These are phyloP conservation scores for Sciurus carolinensis DNA, from an alignment of 2,797 vertebrate species.

Conservation along the genomic window DNA sequence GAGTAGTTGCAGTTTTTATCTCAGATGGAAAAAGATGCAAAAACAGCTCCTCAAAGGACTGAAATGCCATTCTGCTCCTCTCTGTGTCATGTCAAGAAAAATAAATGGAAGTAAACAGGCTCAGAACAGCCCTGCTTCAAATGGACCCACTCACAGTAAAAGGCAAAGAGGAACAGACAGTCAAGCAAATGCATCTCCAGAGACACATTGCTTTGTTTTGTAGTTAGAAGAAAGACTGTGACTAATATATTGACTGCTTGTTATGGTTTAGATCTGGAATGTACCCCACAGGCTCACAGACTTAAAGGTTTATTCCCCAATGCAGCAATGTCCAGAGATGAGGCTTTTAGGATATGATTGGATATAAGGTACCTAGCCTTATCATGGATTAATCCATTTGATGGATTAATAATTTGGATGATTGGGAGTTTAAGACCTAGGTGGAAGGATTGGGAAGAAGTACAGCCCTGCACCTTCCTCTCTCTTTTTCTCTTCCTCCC, in stretches of 20 bases:
- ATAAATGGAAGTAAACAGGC: neutral
- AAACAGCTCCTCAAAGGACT: neutral
- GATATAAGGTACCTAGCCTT: neutral
- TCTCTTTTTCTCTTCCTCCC: neutral
- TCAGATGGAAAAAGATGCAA: neutral
- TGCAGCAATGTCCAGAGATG: neutral
- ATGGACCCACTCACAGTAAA: neutral
- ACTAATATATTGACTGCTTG: neutral
- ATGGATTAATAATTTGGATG: neutral
- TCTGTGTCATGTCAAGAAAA: neutral
- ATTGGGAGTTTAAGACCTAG: neutral
- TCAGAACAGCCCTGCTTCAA: neutral
- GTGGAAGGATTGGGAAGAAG: neutral
- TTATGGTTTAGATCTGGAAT: neutral
- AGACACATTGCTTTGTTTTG: conserved; percentile 28
- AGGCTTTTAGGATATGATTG: neutral
- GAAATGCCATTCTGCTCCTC: neutral
- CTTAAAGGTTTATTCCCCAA: neutral
- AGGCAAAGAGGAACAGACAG: neutral
- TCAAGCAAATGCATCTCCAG: neutral
- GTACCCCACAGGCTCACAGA: neutral
- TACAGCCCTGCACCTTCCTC: neutral
- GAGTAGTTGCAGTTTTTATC: neutral
- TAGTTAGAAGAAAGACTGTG: neutral
- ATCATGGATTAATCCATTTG: neutral